Percentiles rank a stretch among this genome's conserved stretches.
Conservation (phyloP, 2,113 vertebrate species). For the Pseudopipra pipra region DNA sequence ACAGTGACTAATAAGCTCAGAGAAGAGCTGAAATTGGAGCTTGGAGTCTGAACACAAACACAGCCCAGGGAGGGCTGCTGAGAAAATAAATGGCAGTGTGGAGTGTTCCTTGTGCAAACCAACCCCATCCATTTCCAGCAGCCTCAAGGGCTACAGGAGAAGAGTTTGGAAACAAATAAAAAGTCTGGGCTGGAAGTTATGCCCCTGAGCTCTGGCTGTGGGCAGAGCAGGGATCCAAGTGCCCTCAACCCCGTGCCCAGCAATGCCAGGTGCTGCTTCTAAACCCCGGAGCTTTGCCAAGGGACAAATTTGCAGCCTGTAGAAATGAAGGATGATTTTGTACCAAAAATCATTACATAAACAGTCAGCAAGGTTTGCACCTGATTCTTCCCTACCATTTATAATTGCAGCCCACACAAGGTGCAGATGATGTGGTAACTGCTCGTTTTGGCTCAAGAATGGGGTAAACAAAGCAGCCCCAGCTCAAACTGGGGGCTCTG, state of each 20-base stretch:
- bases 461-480: background rate
- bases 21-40: background rate
- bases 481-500: background rate
- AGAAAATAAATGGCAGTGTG: conserved; percentile 2
- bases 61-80: background rate
- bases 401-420: fast-evolving
- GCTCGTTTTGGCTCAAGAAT: background rate
- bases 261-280: background rate
- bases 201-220: background rate
- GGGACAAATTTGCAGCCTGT: fast-evolving
- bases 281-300: background rate
- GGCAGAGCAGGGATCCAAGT: background rate
- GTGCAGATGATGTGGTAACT: background rate
- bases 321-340: background rate
- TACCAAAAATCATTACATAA: background rate
- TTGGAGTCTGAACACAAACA: background rate
- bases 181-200: background rate
- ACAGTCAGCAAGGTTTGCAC: background rate
- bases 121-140: conserved; percentile 9
- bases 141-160: background rate
- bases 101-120: background rate
- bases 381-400: background rate
- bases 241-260: background rate
- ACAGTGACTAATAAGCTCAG: background rate
- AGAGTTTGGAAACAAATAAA: background rate